Evolutionary conservation across 2,888 invertebrate species (phyloP), one percentile per base, ranked within the genome.

Genomic region (Linyphia triangularis): DNA sequence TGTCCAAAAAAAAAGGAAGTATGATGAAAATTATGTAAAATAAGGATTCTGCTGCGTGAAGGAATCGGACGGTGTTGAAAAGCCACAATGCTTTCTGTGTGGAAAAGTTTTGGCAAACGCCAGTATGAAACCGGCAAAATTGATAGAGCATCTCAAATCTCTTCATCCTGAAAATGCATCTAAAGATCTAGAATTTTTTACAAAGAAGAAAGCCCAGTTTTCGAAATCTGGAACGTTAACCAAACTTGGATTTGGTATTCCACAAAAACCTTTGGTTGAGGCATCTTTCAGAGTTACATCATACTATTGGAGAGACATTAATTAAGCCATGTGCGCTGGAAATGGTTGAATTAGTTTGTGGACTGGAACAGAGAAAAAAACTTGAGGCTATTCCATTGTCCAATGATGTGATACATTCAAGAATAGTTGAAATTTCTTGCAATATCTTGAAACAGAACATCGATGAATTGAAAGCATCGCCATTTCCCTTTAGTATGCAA

Each of bases 41-140:
- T n/a, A n/a, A n/a, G n/a, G n/a, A n/a, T n/a, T n/a, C n/a, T n/a
- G n/a, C n/a, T n/a, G n/a, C n/a, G n/a, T 73, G 57, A 88, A 81
- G 59, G 82, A 82, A 77, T 70, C 51, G 72, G 88, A 82, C 70
- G 82, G 75, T 57, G 81, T 82, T 67, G 73, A 82, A 82, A 88
- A 88, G 67, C 82, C 82, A 69, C 82, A 82, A 75, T 88, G 75
- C 77, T 82, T 88, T 81, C 72, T 82, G 75, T 75, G 82, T 69
- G 75, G 82, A 81, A 88, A 81, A 75, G 57, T 83, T 88, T 82
- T 88, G 51, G 81, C 81, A 70, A 88, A 82, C 67, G 57, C 63
- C 72, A 88, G 88, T 43, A 88, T 88, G 82, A 88, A 88, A 61
- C 88, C 88, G 69, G 82, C 81, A 82, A 88, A 88, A 81, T 81